Percentiles rank a stretch among this genome's conserved stretches.
These are phyloP conservation scores for Cherax quadricarinatus DNA, from an alignment of 1,140 invertebrate genomes.

Conservation along the genomic window DNA sequence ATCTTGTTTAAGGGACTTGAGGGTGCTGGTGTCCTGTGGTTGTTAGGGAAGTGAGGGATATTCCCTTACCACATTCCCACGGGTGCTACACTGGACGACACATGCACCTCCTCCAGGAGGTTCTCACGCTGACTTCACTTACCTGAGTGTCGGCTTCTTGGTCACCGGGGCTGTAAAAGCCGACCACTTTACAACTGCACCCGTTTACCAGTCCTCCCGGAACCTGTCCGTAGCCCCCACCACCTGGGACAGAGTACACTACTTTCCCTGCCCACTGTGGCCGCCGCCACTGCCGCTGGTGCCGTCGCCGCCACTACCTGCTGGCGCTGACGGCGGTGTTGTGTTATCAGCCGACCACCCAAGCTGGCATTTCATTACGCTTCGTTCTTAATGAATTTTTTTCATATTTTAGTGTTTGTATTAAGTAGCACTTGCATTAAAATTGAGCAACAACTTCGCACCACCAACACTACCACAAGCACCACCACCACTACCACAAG, in stretches of 20 bases:
- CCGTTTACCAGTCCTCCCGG: not conserved
- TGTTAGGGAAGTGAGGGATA: not conserved
- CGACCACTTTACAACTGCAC: conserved; percentile 19
- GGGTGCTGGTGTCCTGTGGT: not conserved
- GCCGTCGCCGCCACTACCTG: no score
- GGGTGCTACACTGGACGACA: not conserved
- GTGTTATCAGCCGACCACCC: no score
- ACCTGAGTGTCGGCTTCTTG: conserved; percentile 34
- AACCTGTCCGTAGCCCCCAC: not conserved
- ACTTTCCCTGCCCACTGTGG: not conserved
- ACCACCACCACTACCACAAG: no score
- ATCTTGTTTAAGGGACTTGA: no score
- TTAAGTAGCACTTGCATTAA: no score
- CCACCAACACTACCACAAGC: no score
- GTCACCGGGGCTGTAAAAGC: not conserved
- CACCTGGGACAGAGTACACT: not conserved
- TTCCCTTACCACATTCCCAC: not conserved
- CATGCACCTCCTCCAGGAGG: not conserved
- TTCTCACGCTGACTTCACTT: conserved; percentile 27
- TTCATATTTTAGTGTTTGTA: no score
- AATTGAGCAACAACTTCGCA: no score
- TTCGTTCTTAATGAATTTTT: no score
- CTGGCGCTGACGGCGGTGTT: no score
- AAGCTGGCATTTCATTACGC: no score
- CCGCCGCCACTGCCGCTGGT: not conserved